phyloP scores from a whole-genome alignment of 1,140 invertebrate species.

The Bombus consobrinus region DNA sequence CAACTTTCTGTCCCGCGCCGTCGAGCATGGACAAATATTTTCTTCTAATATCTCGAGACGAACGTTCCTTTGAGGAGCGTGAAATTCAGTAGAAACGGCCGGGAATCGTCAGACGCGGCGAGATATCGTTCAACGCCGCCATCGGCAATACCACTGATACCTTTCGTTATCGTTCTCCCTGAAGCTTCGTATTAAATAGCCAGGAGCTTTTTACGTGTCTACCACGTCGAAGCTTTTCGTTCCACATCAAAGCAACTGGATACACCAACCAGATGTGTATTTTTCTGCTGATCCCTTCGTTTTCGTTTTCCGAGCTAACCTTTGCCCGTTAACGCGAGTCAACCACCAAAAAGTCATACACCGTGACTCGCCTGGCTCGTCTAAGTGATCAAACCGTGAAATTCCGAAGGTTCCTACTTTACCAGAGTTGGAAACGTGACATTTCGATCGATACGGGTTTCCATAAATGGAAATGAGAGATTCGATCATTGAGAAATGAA shows the following conservation, averaged over 20 bases:
- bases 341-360: conserved; percentile 26
- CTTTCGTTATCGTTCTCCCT: conserved; percentile 40
- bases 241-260: conserved; percentile 57
- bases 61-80: conserved; percentile 51
- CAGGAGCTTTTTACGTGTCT: conserved; percentile 50
- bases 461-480: neutral
- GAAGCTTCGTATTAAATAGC: conserved; percentile 53
- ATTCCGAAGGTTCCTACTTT: neutral
- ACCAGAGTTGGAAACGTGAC: neutral
- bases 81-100: conserved; percentile 49
- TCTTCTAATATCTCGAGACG: conserved; percentile 34
- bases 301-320: neutral
- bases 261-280: neutral
- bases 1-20: neutral
- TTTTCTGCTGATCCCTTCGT: neutral
- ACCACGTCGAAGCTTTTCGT: conserved; percentile 2
- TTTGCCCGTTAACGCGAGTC: conserved; percentile 10
- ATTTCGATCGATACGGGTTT: neutral
- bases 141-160: conserved; percentile 51
- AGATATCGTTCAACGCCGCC: conserved; percentile 33
- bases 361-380: neutral
- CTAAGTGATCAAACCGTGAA: neutral
- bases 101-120: conserved; percentile 17
- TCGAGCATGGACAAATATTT: conserved; percentile 33
- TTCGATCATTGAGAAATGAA: neutral